These are phyloP conservation scores for Gila orcuttii DNA, from an alignment of 2,113 vertebrate genomes.

Conservation along the genomic window DNA sequence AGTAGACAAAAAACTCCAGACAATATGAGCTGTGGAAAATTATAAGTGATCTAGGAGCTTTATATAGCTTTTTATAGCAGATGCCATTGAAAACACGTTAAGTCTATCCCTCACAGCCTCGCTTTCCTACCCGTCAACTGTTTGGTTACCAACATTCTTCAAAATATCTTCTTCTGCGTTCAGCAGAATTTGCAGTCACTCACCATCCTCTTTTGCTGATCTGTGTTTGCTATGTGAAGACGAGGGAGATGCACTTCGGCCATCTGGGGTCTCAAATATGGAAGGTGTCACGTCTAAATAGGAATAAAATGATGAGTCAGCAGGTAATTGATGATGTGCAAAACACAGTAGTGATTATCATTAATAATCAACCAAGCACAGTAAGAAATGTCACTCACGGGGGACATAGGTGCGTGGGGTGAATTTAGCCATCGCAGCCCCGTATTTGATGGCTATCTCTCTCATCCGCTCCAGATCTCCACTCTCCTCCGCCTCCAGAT, in stretches of 20 bases:
- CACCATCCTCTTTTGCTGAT: conserved; percentile 76
- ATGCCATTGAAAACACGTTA: too few species aligned
- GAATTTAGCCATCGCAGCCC: conserved; percentile 83
- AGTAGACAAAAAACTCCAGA: too few species aligned
- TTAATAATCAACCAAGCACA: too few species aligned
- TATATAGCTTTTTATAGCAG: too few species aligned
- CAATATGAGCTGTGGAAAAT: too few species aligned
- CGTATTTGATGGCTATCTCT: conserved; percentile 92
- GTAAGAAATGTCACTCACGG: conserved; percentile 75
- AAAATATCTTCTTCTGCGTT: too few species aligned
- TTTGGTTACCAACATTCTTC: too few species aligned
- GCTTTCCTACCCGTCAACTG: too few species aligned
- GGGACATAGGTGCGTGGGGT: conserved; percentile 84
- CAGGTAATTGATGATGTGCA: too few species aligned
- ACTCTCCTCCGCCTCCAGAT: conserved; percentile 92
- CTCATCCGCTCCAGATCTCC: conserved; percentile 95
- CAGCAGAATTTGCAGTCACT: conserved; percentile 30
- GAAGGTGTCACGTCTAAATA: conserved; percentile 89
- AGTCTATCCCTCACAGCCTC: too few species aligned
- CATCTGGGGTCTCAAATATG: conserved; percentile 93
- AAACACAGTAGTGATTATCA: too few species aligned
- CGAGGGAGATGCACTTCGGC: conserved; percentile 71
- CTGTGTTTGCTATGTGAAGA: conserved; percentile 65
- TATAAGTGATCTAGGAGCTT: too few species aligned
- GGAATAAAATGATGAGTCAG: not conserved